Evolutionary conservation across 2,113 vertebrate genomes (phyloP), one percentile per base, ranked within the genome.

Genomic region (Fulica atra): DNA sequence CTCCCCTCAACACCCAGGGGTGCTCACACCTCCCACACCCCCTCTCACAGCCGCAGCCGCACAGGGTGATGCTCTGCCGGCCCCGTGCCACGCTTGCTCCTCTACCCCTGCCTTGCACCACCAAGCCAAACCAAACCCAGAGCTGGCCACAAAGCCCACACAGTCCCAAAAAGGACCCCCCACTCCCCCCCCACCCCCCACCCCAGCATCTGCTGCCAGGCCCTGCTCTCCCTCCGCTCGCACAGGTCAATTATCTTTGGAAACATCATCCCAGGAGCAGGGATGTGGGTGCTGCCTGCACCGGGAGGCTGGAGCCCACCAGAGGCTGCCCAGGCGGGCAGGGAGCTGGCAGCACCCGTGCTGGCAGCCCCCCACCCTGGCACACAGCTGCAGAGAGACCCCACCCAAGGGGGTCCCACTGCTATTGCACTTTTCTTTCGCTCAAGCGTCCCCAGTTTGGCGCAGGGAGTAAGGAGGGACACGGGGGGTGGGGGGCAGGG

Each of bases 341-440:
- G 72, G 83, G 33, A 40, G 61, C 40, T 23, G 48, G 36, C 38
- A 70, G 63, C 42, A 7, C 33, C 0, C 1, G 7, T 1, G 16
- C 7, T 1, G 20, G 26, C 63, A 36, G 35, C 35, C 42, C 78
- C 77, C 83, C 5, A 7, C 26, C 72, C 78, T 11, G 3, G 28
- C 80, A 42, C 24, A 9, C 56, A 71, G 83, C 61, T 1, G 7
- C 60, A 61, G 88, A 46, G 87, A 64, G 74, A 54, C 78, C 94
- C 76, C 1, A 1, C 6, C 40, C 44, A 9, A 12, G 23, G 57
- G 51, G 51, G 14, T 29, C 89, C 92, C 17, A 18, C 84, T 57
- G 86, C 95, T 97, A 97, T 97, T 97, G 97, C 97, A 97, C 97
- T 95, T 94, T 81, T 92, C 96, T 95, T 85, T 85, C 71, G 5